Percentiles rank a stretch among this genome's conserved stretches.
These are phyloP conservation scores for Drosophila koepferae DNA, from an alignment of 2,888 invertebrate species.

Conservation along the genomic window DNA sequence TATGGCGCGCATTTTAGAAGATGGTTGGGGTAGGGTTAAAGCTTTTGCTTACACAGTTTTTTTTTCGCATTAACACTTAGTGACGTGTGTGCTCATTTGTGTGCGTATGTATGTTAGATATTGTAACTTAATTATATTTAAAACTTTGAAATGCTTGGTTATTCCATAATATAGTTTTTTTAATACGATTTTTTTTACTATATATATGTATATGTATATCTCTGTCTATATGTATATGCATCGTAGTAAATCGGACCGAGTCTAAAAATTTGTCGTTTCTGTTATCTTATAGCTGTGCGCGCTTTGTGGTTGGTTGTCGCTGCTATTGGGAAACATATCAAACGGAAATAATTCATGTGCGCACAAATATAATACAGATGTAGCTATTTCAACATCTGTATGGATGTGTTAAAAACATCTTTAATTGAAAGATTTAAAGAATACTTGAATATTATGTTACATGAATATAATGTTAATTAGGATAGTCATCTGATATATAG, in stretches of 20 bases:
- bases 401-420: not conserved
- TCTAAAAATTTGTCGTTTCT: conserved; percentile 22
- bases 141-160: conserved; percentile 26
- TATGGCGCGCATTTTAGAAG: conserved; percentile 69
- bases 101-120: conserved; percentile 19
- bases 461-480: too few species aligned
- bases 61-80: conserved; percentile 19
- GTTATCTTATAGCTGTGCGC: conserved; percentile 43
- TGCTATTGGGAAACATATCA: conserved; percentile 41
- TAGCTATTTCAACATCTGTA: not conserved
- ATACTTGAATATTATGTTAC: not conserved
- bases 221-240: not conserved
- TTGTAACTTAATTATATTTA: conserved; percentile 24
- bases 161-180: conserved; percentile 20
- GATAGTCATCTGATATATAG: not conserved
- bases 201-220: not conserved
- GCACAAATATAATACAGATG: not conserved
- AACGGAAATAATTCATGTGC: conserved; percentile 49
- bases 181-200: not conserved
- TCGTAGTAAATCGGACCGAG: not conserved
- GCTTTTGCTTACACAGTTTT: conserved; percentile 35
- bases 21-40: conserved; percentile 66
- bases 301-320: conserved; percentile 23
- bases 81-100: conserved; percentile 16
- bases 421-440: not conserved